Conservation (phyloP, 2,113 vertebrate species). For the Donacobius atricapilla region DNA sequence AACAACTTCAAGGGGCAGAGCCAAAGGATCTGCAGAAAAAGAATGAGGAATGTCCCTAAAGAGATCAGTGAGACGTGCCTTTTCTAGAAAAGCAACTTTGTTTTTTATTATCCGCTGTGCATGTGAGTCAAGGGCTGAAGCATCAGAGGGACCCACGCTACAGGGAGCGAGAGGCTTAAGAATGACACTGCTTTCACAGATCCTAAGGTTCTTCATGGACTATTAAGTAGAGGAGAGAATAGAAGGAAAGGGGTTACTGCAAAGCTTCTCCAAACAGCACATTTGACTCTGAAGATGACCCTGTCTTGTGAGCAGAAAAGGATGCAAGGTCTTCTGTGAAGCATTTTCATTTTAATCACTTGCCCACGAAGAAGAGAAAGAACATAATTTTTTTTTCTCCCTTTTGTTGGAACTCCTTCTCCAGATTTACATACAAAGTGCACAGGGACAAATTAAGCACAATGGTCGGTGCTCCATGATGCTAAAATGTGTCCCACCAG, state of each 20-base stretch:
- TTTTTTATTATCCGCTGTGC: background rate
- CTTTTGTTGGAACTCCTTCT: background rate
- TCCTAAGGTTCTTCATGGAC: background rate
- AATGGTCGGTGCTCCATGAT: background rate
- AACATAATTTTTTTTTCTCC: background rate
- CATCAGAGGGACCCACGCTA: background rate
- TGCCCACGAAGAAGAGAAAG: background rate
- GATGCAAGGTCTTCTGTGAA: background rate
- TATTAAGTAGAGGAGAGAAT: background rate
- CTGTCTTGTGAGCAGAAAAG: background rate
- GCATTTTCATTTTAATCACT: background rate
- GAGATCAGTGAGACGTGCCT: constrained; percentile 11
- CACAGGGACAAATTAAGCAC: background rate
- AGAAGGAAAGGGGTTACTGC: background rate
- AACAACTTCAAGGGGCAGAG: background rate
- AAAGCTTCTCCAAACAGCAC: background rate
- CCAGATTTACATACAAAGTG: background rate
- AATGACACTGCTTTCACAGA: background rate
- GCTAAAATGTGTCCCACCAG: background rate
- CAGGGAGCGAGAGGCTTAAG: background rate
- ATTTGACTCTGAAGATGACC: background rate
- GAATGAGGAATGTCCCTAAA: constrained; percentile 14
- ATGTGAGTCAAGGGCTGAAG: background rate
- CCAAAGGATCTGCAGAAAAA: constrained; percentile 4
- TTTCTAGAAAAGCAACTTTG: background rate